phyloP scores from a whole-genome alignment of 2,113 vertebrate species.

The Thermophis baileyi region DNA sequence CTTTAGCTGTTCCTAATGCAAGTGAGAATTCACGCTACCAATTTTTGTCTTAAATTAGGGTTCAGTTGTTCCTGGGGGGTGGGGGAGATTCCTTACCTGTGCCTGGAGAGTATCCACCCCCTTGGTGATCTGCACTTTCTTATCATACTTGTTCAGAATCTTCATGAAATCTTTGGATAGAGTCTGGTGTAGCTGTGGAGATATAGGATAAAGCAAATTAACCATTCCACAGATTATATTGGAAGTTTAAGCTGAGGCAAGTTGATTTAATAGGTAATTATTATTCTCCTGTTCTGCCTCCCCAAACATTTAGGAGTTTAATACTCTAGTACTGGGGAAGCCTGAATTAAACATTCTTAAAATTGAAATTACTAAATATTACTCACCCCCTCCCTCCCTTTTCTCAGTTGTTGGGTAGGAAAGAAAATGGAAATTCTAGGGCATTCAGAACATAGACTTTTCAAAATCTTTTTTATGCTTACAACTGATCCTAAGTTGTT shows the following conservation, averaged over 20 bases:
- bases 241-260: background rate
- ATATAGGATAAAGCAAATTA: background rate
- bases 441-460: background rate
- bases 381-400: background rate
- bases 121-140: background rate
- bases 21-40: background rate
- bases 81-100: background rate
- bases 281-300: background rate
- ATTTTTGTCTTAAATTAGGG: background rate
- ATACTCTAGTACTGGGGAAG: background rate
- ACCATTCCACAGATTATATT: background rate
- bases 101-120: background rate
- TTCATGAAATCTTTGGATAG: conserved; percentile 24
- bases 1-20: background rate
- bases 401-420: background rate
- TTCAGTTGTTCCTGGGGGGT: background rate
- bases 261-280: background rate
- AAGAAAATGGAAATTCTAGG: background rate
- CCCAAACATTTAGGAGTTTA: background rate
- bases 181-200: background rate
- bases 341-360: background rate
- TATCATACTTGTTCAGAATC: background rate
- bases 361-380: background rate
- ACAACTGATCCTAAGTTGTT: background rate
- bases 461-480: background rate